Base-by-base conservation (phyloP, 1,140 invertebrate genomes). In the Lepidurus arcticus region DNA sequence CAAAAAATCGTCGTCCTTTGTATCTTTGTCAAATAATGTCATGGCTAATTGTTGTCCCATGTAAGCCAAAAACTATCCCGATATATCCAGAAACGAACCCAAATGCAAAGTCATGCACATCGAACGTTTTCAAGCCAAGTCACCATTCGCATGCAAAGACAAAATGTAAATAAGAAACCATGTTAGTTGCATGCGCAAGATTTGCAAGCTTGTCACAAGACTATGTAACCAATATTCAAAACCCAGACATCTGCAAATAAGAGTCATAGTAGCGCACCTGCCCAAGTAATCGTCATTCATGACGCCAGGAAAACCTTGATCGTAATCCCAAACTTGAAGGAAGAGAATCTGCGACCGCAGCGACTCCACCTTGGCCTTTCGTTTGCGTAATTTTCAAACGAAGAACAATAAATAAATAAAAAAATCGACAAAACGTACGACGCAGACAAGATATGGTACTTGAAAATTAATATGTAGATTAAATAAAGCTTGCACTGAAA, bases 221-320 rank as follows among this genome's bases (percentile, higher is more conserved):
- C 21, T 65, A 7, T 7, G 21, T 21, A 65, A 65, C 8, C 13
- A 65, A 13, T 7, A 13, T 13, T n/a, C 53, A 21, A 65, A 13
- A 65, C 53, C 53, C 53, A 13, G 21, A 0, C 16, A 7, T 21
- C 53, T 16, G 53, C 13, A 65, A 65, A 65, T 65, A 75, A 75
- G 74, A 75, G 43, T 34, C 34, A 34, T 34, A 34, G 34, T 42
- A 75, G 21, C 26, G 75, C 73, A 92, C 92, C 92, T 94, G 88
- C 92, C 92, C 85, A 94, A 89, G 87, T 89, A 90, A 89, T 94
- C 93, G 89, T 94, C 92, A 86, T 91, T 90, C 84, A 90, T 88
- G 84, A 91, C 88, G 83, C 91, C 92, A 83, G 90, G 90, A 84
- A 94, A 89, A 82, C 89, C 91, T 82, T 92, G 88, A 88, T 94